A percentile compares a stretch with the other conserved stretches of the same genome.
Evolutionary conservation across 2,888 invertebrate species (phyloP).

Genomic region (Orchestes rusci): DNA sequence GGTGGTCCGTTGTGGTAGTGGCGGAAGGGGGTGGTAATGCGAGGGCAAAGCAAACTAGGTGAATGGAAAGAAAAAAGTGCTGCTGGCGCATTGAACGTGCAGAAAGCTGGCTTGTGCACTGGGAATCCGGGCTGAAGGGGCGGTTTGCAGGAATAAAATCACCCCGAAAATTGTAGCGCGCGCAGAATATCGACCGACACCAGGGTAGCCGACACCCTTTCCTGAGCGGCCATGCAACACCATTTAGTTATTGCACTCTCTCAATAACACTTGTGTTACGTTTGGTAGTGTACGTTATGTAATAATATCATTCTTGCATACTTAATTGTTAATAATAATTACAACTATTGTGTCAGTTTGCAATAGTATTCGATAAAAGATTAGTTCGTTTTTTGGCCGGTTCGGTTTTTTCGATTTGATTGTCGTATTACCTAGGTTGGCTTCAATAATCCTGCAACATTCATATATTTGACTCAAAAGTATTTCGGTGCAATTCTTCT

Average conservation of each 20-base stretch:
- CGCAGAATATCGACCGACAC: conserved; percentile 41
- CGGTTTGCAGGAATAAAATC: conserved; percentile 25
- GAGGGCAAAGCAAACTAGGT: conserved; percentile 15
- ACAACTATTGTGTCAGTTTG: conserved; percentile 46
- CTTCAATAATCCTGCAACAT: conserved; percentile 42
- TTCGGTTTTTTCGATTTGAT: conserved; percentile 36
- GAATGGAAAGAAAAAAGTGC: conserved; percentile 11
- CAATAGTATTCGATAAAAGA: conserved; percentile 42
- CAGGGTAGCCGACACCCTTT: conserved; percentile 47
- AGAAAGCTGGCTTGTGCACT: conserved; percentile 23
- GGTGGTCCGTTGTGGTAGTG: neutral
- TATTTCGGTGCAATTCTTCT: conserved; percentile 41
- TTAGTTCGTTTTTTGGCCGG: conserved; percentile 42
- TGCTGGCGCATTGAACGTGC: conserved; percentile 18
- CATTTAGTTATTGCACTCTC: conserved; percentile 58
- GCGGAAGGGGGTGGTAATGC: neutral
- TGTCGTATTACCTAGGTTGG: conserved; percentile 42
- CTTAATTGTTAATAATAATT: conserved; percentile 47
- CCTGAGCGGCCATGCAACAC: conserved; percentile 46
- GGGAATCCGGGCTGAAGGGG: conserved; percentile 21
- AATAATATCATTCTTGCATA: conserved; percentile 49
- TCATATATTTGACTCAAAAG: conserved; percentile 36
- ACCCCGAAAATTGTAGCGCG: conserved; percentile 30
- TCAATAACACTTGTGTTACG: conserved; percentile 57
- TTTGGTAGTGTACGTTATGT: conserved; percentile 54